Evolutionary conservation across 2,888 invertebrate genomes (phyloP).

Genomic region (Cylloceria caligata): DNA sequence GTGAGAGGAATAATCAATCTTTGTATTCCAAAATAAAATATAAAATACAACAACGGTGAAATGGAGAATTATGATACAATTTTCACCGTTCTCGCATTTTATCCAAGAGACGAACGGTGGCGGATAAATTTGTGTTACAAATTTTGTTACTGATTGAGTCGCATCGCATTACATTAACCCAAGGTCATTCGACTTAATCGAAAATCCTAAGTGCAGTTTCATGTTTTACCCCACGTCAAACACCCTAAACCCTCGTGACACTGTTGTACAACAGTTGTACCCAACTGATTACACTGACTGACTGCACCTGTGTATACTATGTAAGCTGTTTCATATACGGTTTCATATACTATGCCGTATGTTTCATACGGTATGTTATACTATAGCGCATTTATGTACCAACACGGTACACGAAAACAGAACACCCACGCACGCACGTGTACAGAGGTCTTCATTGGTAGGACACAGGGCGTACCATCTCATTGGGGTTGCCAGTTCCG

Average conservation of each 20-base stretch:
- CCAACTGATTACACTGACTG: slow-evolving; percentile 1
- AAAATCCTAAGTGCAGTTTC: slow-evolving; percentile 36
- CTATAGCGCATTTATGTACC: slow-evolving; percentile 19
- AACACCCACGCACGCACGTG: not conserved
- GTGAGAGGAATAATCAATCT: too few relatives aligned
- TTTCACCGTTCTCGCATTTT: too few relatives aligned
- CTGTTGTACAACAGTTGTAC: slow-evolving; percentile 4
- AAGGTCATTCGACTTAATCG: not conserved
- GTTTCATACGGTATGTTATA: not conserved
- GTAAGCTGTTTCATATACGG: not conserved
- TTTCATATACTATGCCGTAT: not conserved
- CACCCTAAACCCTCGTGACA: not conserved
- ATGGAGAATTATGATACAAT: too few relatives aligned
- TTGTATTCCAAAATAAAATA: too few relatives aligned
- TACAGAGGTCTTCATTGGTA: slow-evolving; percentile 9
- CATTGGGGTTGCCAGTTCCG: slow-evolving; percentile 45
- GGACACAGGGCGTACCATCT: slow-evolving; percentile 26
- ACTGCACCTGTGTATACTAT: not conserved
- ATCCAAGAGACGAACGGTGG: too few relatives aligned
- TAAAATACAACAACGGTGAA: too few relatives aligned
- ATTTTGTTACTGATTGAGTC: not conserved
- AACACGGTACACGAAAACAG: slow-evolving; percentile 8
- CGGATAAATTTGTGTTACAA: too few relatives aligned
- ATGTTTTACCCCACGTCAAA: slow-evolving; percentile 24
- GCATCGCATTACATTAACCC: not conserved